Conservation (phyloP, 2,888 invertebrate species). For the Parnassius smintheus region DNA sequence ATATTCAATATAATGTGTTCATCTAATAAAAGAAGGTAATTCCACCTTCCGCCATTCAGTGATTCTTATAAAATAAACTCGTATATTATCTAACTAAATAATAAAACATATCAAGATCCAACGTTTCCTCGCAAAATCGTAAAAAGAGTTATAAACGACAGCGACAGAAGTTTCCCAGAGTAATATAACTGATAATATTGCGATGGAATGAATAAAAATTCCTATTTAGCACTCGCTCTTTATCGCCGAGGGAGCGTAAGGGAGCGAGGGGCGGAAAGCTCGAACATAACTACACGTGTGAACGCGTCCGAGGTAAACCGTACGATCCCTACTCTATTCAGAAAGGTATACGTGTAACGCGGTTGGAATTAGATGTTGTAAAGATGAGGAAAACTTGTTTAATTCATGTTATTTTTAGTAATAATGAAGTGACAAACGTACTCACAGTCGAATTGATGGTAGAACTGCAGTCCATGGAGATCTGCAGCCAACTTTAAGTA, state of each 20-base stretch:
- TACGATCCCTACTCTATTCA: constrained; percentile 1
- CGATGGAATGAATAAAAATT: constrained; percentile 42
- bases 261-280: neutral
- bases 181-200: constrained; percentile 28
- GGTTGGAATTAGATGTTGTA: neutral
- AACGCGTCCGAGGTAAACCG: constrained; percentile 10
- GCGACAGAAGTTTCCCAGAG: constrained; percentile 35
- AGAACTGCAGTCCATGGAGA: too few species aligned
- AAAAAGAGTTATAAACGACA: constrained; percentile 48
- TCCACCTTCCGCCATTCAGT: neutral
- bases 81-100: constrained; percentile 1
- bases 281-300: constrained; percentile 11
- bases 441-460: too few species aligned
- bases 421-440: too few species aligned
- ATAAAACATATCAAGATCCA: constrained; percentile 12
- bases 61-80: neutral
- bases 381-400: neutral
- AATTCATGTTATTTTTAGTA: too few species aligned
- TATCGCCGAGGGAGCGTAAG: neutral
- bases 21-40: too few species aligned
- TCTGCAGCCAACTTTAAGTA: too few species aligned
- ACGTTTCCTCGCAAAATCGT: constrained; percentile 30
- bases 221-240: constrained; percentile 32
- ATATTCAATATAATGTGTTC: too few species aligned
- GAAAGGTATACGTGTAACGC: neutral